These are phyloP conservation scores for Papilio helenus DNA, from an alignment of 1,140 invertebrate genomes.

Conservation along the genomic window DNA sequence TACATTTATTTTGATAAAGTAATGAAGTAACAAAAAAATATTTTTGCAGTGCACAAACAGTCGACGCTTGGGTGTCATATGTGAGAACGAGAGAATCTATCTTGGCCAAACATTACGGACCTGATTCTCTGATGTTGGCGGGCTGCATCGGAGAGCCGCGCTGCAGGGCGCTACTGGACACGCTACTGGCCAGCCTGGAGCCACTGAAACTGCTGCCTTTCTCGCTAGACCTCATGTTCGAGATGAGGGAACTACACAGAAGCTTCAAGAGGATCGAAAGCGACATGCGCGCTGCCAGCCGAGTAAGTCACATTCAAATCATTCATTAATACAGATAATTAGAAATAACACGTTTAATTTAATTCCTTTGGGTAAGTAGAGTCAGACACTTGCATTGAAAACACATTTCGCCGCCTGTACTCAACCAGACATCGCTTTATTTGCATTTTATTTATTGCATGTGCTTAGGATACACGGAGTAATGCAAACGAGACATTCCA, in stretches of 20 bases:
- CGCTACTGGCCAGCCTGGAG: constrained; percentile 88
- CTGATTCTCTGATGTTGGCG: constrained; percentile 88
- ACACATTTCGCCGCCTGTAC: constrained; percentile 57
- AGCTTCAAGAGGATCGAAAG: constrained; percentile 88
- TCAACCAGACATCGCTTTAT: constrained; percentile 76
- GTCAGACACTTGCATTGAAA: constrained; percentile 55
- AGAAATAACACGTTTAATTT: neutral
- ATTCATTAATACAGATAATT: constrained; percentile 35
- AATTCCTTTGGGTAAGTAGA: constrained; percentile 36
- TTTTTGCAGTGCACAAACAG: constrained; percentile 87
- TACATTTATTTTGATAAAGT: neutral
- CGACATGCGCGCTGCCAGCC: constrained; percentile 80
- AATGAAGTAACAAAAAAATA: constrained; percentile 4
- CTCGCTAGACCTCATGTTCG: constrained; percentile 91
- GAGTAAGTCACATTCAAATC: constrained; percentile 57
- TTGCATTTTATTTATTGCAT: constrained; percentile 82
- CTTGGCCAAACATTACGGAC: constrained; percentile 91
- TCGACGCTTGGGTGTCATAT: constrained; percentile 94
- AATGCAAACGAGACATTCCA: constrained; percentile 61
- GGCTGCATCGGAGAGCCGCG: constrained; percentile 86
- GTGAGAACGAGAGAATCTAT: constrained; percentile 91
- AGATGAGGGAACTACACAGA: constrained; percentile 89
- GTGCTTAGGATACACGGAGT: constrained; percentile 73
- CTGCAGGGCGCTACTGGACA: constrained; percentile 87
- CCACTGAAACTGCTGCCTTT: constrained; percentile 90